A percentile compares a stretch with the other conserved stretches of the same genome.
These are phyloP conservation scores for Sclerodermus sp. DNA, from an alignment of 2,888 invertebrate genomes.

Conservation along the genomic window DNA sequence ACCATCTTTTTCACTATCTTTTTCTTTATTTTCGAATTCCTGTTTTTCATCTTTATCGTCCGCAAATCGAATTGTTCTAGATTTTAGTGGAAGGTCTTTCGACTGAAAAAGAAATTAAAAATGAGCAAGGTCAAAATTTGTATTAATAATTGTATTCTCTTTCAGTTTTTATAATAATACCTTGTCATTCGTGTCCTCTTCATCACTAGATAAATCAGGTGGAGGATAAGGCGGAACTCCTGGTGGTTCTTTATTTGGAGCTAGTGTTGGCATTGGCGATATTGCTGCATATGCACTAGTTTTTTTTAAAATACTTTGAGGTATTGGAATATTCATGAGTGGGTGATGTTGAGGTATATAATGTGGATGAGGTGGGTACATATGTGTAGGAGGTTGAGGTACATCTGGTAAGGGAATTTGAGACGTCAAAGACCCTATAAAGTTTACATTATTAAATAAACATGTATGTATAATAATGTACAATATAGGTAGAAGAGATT, in stretches of 20 bases:
- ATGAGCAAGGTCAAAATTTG: too few relatives aligned
- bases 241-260: constrained; percentile 69
- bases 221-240: constrained; percentile 88
- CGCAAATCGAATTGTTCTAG: constrained; percentile 65
- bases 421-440: constrained; percentile 58
- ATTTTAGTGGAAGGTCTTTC: constrained; percentile 58
- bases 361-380: constrained; percentile 49
- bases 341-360: constrained; percentile 57
- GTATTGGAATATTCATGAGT: constrained; percentile 62
- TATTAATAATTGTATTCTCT: too few relatives aligned
- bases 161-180: constrained; percentile 19
- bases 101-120: constrained; percentile 24
- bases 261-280: constrained; percentile 37
- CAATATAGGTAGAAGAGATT: constrained; percentile 1
- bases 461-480: not conserved
- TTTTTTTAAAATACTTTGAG: constrained; percentile 74
- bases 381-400: constrained; percentile 50
- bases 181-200: constrained; percentile 57
- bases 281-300: constrained; percentile 62
- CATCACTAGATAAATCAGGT: constrained; percentile 70
- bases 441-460: not conserved
- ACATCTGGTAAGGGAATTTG: constrained; percentile 64
- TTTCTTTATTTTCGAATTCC: constrained; percentile 56
- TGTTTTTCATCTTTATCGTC: constrained; percentile 64
- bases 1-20: constrained; percentile 46